A percentile compares a stretch with the other conserved stretches of the same genome.
These are phyloP conservation scores for Periophthalmodon schlosseri DNA, from an alignment of 2,113 vertebrate species.

Conservation along the genomic window DNA sequence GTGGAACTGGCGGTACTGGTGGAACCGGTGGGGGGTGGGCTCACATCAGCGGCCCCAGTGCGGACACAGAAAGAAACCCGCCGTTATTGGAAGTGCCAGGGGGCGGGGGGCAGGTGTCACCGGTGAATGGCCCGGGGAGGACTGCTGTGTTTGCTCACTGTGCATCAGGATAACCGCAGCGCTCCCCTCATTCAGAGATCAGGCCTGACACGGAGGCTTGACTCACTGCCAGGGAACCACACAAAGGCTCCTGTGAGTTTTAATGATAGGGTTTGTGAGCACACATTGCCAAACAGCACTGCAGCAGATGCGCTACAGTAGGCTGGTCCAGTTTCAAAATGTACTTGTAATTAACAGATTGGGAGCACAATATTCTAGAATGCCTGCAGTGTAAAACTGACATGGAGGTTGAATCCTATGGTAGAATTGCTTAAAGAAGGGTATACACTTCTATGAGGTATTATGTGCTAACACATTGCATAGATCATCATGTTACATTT, in stretches of 20 bases:
- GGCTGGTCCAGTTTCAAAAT: no score
- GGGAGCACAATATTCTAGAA: no score
- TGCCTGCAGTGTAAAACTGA: no score
- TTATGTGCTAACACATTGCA: no score
- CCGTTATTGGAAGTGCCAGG: slow-evolving; percentile 46
- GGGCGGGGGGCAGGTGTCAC: slow-evolving; percentile 51
- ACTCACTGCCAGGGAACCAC: slow-evolving; percentile 33
- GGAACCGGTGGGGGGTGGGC: slow-evolving; percentile 1
- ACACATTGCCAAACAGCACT: slow-evolving; percentile 20
- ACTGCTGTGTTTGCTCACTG: slow-evolving; percentile 45
- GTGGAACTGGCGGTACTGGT: no score
- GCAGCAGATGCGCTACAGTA: background rate
- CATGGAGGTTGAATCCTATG: no score
- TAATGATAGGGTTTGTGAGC: slow-evolving; percentile 29
- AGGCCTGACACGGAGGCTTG: slow-evolving; percentile 26
- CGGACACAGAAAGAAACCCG: slow-evolving; percentile 46
- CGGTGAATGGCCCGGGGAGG: slow-evolving; percentile 45
- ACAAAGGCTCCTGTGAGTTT: slow-evolving; percentile 37
- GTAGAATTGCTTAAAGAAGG: no score
- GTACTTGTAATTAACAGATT: no score
- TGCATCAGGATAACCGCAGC: slow-evolving; percentile 34
- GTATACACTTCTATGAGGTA: no score
- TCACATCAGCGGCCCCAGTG: slow-evolving; percentile 43
- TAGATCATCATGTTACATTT: no score
- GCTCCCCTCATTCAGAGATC: slow-evolving; percentile 26